Evolutionary conservation across 2,113 vertebrate genomes (phyloP).

Genomic region (Apistogramma diplotaenia): DNA sequence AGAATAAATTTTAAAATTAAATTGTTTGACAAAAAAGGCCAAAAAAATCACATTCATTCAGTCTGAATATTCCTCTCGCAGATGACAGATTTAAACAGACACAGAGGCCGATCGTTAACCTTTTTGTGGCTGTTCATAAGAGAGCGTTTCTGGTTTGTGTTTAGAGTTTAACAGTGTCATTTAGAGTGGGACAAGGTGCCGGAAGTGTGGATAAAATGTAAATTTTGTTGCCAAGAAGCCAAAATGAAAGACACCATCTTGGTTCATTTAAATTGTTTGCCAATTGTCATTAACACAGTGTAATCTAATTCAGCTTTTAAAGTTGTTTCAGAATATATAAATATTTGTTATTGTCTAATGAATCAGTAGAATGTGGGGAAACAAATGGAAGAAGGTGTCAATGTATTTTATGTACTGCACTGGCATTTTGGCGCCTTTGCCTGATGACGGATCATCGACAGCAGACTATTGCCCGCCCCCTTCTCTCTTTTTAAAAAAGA

Average conservation of each 20-base stretch:
- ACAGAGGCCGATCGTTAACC: background rate
- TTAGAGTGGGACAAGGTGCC: background rate
- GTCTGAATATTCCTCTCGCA: background rate
- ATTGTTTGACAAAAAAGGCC: background rate
- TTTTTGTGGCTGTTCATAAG: background rate
- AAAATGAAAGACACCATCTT: constrained; percentile 44
- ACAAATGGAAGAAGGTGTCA: constrained; percentile 57
- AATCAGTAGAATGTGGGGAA: constrained; percentile 57
- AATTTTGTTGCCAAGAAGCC: constrained; percentile 52
- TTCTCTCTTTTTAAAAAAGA: constrained; percentile 45
- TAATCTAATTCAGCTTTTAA: constrained; percentile 54
- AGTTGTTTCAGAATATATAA: constrained; percentile 56
- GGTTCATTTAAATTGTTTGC: constrained; percentile 49
- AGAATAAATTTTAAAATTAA: background rate
- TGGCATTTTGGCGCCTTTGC: constrained; percentile 21
- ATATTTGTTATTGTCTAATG: constrained; percentile 51
- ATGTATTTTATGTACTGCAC: constrained; percentile 63
- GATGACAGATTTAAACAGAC: background rate
- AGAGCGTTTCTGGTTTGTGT: background rate
- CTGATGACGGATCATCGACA: constrained; percentile 23
- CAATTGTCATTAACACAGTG: constrained; percentile 51
- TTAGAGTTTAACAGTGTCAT: constrained; percentile 12
- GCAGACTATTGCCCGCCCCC: background rate
- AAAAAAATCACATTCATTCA: background rate
- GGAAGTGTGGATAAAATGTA: constrained; percentile 12